These are phyloP conservation scores for Maniola hyperantus DNA, from an alignment of 2,888 invertebrate genomes.

Conservation along the genomic window DNA sequence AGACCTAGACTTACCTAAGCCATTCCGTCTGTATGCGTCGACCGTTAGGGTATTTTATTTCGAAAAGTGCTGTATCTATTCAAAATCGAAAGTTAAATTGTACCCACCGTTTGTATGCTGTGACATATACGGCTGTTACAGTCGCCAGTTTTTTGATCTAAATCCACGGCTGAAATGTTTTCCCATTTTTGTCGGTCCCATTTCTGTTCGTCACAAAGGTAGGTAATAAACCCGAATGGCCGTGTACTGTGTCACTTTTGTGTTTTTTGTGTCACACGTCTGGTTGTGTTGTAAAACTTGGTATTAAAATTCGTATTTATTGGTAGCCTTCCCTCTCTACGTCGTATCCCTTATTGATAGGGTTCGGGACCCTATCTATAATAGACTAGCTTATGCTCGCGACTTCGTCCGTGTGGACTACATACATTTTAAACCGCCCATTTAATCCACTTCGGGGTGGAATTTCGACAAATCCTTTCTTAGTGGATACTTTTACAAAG, in stretches of 20 bases:
- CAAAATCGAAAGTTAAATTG: background rate
- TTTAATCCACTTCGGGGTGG: too few species aligned
- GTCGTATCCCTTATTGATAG: too few species aligned
- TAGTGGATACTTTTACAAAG: too few species aligned
- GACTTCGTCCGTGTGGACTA: too few species aligned
- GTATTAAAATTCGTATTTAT: background rate
- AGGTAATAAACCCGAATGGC: constrained; percentile 2
- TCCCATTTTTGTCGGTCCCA: background rate
- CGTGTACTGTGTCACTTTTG: constrained; percentile 1
- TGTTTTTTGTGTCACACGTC: background rate
- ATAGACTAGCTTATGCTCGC: too few species aligned
- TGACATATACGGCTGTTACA: background rate
- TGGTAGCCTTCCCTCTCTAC: too few species aligned
- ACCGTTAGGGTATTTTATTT: background rate
- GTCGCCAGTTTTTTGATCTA: background rate
- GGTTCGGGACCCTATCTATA: too few species aligned
- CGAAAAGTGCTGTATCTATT: background rate
- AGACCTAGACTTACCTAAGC: too few species aligned
- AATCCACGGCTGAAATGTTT: background rate
- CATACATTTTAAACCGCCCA: too few species aligned
- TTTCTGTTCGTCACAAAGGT: constrained; percentile 28
- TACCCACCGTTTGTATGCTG: background rate
- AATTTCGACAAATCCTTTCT: too few species aligned
- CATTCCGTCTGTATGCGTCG: background rate
- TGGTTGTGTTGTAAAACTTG: background rate